Percentiles rank a stretch among this genome's conserved stretches.
Evolutionary conservation across 1,140 invertebrate genomes (phyloP).

Genomic region (Hyles euphorbiae): DNA sequence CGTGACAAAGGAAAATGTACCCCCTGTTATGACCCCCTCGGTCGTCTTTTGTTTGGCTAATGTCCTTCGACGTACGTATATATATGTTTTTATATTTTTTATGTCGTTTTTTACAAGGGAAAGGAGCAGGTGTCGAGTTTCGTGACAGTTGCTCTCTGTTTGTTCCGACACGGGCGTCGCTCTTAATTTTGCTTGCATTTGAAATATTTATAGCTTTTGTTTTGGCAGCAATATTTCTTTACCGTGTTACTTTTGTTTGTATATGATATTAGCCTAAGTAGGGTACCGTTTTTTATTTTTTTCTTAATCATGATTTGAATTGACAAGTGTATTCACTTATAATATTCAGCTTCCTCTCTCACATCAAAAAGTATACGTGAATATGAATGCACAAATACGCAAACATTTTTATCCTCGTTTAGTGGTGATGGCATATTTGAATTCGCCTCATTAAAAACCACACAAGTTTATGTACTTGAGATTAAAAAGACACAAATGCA

Average conservation of each 20-base stretch:
- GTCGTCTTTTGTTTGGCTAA: constrained; percentile 55
- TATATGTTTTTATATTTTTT: constrained; percentile 14
- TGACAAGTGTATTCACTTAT: too few relatives aligned
- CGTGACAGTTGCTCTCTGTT: constrained; percentile 27
- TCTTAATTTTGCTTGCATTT: constrained; percentile 28
- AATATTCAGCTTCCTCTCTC: too few relatives aligned
- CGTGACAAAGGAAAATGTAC: constrained; percentile 49
- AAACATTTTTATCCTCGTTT: too few relatives aligned
- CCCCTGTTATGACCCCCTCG: constrained; percentile 53
- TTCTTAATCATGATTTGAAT: too few relatives aligned
- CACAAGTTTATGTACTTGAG: too few relatives aligned
- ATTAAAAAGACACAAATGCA: too few relatives aligned
- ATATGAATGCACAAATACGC: too few relatives aligned
- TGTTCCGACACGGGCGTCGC: constrained; percentile 13
- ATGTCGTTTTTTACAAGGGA: constrained; percentile 23
- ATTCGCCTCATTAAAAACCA: too few relatives aligned
- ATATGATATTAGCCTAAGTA: too few relatives aligned
- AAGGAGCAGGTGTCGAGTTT: constrained; percentile 33
- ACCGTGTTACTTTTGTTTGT: neutral
- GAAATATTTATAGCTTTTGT: constrained; percentile 9
- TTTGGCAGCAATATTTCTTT: neutral
- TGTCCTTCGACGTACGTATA: constrained; percentile 15
- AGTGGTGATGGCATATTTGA: too few relatives aligned
- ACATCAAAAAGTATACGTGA: too few relatives aligned
- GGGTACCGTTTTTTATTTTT: too few relatives aligned